Evolutionary conservation across 2,888 invertebrate species (phyloP).

Genomic region (Cerastoderma edule): DNA sequence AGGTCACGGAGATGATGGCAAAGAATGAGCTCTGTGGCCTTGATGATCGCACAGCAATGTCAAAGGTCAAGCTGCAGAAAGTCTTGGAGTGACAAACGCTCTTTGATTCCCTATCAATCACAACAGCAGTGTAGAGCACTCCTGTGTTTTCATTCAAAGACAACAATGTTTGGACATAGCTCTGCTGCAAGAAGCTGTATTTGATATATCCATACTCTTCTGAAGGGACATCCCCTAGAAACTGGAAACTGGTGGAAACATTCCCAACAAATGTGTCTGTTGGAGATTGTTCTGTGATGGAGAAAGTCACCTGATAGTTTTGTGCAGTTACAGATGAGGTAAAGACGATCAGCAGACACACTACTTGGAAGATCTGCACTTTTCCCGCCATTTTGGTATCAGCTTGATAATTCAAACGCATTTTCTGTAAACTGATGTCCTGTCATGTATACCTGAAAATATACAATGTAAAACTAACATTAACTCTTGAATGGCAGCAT

Average conservation of each 20-base stretch:
- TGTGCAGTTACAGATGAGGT: constrained; percentile 29
- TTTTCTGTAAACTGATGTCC: not conserved
- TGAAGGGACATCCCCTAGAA: constrained; percentile 40
- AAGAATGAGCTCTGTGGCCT: constrained; percentile 61
- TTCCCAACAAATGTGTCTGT: constrained; percentile 56
- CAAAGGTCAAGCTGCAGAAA: constrained; percentile 61
- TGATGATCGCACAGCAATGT: constrained; percentile 63
- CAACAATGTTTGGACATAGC: constrained; percentile 63
- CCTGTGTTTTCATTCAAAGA: constrained; percentile 67
- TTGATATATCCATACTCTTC: constrained; percentile 59
- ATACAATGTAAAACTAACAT: no score
- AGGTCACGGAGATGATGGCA: constrained; percentile 63
- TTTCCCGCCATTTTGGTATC: not conserved
- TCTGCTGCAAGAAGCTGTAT: constrained; percentile 64
- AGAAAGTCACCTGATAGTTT: constrained; percentile 56
- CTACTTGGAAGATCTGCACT: not conserved
- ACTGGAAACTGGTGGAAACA: constrained; percentile 44
- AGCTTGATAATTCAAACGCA: not conserved
- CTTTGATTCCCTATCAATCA: constrained; percentile 71
- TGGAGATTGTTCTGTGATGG: constrained; percentile 43
- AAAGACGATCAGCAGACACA: not conserved
- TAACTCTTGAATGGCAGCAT: no score
- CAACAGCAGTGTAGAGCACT: constrained; percentile 61
- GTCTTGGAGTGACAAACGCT: constrained; percentile 45
- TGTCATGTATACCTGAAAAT: constrained; percentile 6